Evolutionary conservation across 2,888 invertebrate species (phyloP).

Genomic region (Hyposoter didymator): DNA sequence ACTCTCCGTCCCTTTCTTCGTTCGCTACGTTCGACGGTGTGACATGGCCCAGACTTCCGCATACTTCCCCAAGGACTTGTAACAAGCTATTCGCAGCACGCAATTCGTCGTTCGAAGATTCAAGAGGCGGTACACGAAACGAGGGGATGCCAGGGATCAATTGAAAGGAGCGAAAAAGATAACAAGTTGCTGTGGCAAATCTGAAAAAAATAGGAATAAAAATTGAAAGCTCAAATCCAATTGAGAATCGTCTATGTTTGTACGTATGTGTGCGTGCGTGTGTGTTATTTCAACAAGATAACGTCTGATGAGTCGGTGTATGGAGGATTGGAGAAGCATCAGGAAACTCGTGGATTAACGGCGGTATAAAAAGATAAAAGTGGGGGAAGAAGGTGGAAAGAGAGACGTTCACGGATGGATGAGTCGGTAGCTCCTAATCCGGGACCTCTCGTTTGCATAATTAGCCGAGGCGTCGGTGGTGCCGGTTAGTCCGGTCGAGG

Average conservation of each 20-base stretch:
- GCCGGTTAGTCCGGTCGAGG: conserved; percentile 68
- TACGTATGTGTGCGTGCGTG: neutral
- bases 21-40: conserved; percentile 37
- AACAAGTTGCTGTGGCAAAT: neutral
- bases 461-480: conserved; percentile 69
- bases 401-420: conserved; percentile 75
- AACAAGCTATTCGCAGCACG: conserved; percentile 46
- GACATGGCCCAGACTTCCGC: conserved; percentile 40
- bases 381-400: conserved; percentile 49
- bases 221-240: neutral
- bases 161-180: conserved; percentile 16
- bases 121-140: conserved; percentile 10
- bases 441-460: conserved; percentile 74
- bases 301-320: conserved; percentile 25
- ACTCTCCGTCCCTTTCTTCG: conserved; percentile 32
- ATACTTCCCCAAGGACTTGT: conserved; percentile 45
- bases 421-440: conserved; percentile 75
- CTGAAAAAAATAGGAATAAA: neutral
- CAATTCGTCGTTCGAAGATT: conserved; percentile 39
- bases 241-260: neutral
- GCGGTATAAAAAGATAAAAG: conserved; percentile 32
- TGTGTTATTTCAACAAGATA: neutral
- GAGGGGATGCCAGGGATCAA: conserved; percentile 14
- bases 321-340: conserved; percentile 14
- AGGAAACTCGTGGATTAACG: neutral